phyloP scores from a whole-genome alignment of 2,113 vertebrate species.

The Salminus brasiliensis region DNA sequence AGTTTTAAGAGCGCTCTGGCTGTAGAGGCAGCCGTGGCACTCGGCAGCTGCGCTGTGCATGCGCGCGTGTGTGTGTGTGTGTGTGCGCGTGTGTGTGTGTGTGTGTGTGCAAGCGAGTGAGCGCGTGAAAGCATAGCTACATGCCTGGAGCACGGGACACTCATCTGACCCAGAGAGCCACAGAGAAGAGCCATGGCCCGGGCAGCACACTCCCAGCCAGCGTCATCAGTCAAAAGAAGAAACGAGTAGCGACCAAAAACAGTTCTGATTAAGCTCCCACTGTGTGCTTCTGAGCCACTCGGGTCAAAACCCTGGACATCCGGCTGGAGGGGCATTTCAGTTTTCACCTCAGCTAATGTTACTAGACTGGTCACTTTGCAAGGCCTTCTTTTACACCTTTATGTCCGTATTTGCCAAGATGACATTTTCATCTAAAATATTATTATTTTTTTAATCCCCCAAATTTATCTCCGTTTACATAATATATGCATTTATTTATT shows the following conservation, averaged over 20 bases:
- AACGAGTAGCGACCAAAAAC: background rate
- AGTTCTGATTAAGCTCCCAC: background rate
- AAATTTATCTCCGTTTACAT: too few relatives aligned
- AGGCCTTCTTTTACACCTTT: too few relatives aligned
- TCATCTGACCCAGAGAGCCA: slow-evolving; percentile 70
- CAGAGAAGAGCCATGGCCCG: slow-evolving; percentile 34
- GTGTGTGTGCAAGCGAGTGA: slow-evolving; percentile 42
- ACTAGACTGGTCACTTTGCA: too few relatives aligned
- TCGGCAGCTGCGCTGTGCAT: slow-evolving; percentile 72
- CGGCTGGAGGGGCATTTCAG: background rate
- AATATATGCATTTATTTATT: too few relatives aligned
- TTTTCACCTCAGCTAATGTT: background rate
- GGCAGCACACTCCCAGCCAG: background rate
- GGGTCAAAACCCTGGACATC: background rate
- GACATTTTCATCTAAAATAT: too few relatives aligned
- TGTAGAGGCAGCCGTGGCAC: slow-evolving; percentile 70
- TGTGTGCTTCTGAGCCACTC: background rate
- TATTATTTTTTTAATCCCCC: too few relatives aligned
- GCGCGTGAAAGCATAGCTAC: slow-evolving; percentile 72
- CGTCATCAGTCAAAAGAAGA: slow-evolving; percentile 24
- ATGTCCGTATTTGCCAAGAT: too few relatives aligned
- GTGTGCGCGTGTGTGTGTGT: slow-evolving; percentile 61
- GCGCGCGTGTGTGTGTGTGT: background rate
- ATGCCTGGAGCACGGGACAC: slow-evolving; percentile 77
- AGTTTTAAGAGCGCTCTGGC: slow-evolving; percentile 55